phyloP scores from a whole-genome alignment of 2,797 vertebrate genomes.

The Xenops minutus region DNA sequence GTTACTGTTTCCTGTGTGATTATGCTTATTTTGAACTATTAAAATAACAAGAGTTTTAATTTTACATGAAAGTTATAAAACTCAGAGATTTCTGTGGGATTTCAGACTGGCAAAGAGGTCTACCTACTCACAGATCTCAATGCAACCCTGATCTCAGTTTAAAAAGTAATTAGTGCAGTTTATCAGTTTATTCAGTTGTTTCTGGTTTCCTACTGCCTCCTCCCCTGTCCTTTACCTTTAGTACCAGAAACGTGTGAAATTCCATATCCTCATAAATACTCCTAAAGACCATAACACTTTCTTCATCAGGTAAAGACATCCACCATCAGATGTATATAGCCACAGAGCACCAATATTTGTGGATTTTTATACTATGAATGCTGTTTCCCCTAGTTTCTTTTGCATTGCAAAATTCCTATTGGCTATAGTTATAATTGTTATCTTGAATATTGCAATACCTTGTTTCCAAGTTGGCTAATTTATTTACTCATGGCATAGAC shows the following conservation, averaged over 20 bases:
- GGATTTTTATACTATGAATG: not conserved
- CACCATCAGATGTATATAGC: not conserved
- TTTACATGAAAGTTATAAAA: not conserved
- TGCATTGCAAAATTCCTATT: not conserved
- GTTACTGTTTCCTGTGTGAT: not conserved
- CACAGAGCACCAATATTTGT: not conserved
- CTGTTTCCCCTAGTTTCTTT: not conserved
- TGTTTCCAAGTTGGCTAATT: not conserved
- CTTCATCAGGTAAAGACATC: not conserved
- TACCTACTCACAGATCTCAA: not conserved
- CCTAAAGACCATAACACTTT: not conserved
- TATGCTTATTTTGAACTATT: not conserved
- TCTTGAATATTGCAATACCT: not conserved
- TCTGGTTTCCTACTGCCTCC: not conserved
- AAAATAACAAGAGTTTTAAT: not conserved
- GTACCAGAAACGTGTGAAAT: not conserved
- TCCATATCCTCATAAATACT: not conserved
- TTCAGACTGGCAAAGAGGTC: not conserved
- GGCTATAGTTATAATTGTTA: not conserved
- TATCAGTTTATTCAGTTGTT: not conserved
- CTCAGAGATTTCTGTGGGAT: not conserved
- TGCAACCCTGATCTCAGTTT: not conserved
- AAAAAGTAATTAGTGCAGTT: not conserved
- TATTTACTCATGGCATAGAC: not conserved
- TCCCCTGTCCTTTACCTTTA: not conserved